A percentile compares a stretch with the other conserved stretches of the same genome.
Conservation (phyloP, 2,797 vertebrate species). For the Oryzias dopingdopingensis region DNA sequence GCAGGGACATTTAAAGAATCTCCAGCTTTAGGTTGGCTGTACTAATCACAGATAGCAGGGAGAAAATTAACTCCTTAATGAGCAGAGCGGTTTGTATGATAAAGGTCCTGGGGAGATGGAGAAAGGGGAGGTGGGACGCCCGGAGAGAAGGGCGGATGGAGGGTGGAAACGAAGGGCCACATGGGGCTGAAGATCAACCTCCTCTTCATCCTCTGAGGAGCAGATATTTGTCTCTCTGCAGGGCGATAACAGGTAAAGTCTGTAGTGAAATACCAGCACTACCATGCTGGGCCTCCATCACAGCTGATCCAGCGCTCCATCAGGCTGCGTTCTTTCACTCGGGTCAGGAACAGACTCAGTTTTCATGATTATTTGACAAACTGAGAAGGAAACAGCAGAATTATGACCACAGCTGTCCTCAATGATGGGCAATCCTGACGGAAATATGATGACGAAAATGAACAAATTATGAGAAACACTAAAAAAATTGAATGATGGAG, state of each 20-base stretch:
- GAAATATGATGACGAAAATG: too few relatives aligned
- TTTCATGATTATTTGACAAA: too few relatives aligned
- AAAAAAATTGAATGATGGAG: too few relatives aligned
- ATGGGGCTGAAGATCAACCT: conserved; percentile 31
- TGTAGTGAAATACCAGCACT: too few relatives aligned
- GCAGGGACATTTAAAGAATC: conserved; percentile 81
- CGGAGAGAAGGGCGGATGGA: conserved; percentile 24
- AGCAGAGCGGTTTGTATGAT: conserved; percentile 76
- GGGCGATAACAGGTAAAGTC: conserved; percentile 51
- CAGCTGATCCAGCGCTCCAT: too few relatives aligned
- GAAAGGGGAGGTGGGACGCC: conserved; percentile 18
- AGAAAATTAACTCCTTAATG: conserved; percentile 82
- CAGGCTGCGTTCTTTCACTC: too few relatives aligned
- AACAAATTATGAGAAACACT: too few relatives aligned
- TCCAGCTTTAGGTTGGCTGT: conserved; percentile 79
- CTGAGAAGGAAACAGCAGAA: too few relatives aligned
- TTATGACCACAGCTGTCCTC: too few relatives aligned
- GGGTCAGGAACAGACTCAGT: too few relatives aligned
- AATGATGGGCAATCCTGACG: too few relatives aligned
- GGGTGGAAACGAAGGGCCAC: conserved; percentile 28
- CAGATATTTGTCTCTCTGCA: conserved; percentile 53
- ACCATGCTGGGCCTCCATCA: too few relatives aligned
- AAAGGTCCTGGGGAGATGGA: conserved; percentile 68
- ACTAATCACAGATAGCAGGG: conserved; percentile 75
- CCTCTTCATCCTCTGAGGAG: conserved; percentile 32